Base-by-base conservation (phyloP, 2,888 invertebrate species). In the Slavum lentiscoides region DNA sequence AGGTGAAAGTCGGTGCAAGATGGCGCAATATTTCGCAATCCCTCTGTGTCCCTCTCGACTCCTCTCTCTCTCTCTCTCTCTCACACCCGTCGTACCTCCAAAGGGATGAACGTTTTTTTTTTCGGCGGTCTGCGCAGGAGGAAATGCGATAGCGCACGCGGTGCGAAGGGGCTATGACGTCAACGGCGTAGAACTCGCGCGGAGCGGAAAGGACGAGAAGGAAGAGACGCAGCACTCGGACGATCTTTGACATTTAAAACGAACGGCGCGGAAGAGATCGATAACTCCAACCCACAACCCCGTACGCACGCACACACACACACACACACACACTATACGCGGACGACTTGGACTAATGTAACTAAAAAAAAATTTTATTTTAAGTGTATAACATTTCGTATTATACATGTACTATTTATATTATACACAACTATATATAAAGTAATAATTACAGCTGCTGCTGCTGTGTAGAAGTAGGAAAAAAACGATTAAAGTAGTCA, bases 221-320 rank as follows among this genome's bases (percentile, higher is more conserved):
- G 30, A 72, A 43, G 49, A 30, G 30, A 30, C 2, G 30, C 30
- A 30, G 30, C 30, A 21, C 37, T 43, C 43, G 55, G 61, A 62
- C 53, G 70, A 80, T 80, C 64, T 80, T 72, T 72, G 80, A 72
- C 80, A 80, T 80, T 70, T 72, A 72, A 80, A 80, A 80, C 55
- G 39, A 72, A 53, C 70, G 23, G 64, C 23, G 39, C n/a, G 62
- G 62, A 66, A 72, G 21, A 80, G 70, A 80, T 80, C 80, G 70
- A 80, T 80, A 72, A 13, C 43, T 59, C 15, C 59, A 68, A 30
- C 75, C 67, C 75, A 76, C 75, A 58, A 30, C 67, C 58, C 43
- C 15, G 30, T 55, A 55, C n/a, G n/a, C n/a, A n/a, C n/a, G n/a
- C n/a, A n/a, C n/a, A n/a, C n/a, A n/a, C n/a, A n/a, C 17, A 55